Conservation (phyloP, 2,113 vertebrate species). For the Rhadina sibilatrix region DNA sequence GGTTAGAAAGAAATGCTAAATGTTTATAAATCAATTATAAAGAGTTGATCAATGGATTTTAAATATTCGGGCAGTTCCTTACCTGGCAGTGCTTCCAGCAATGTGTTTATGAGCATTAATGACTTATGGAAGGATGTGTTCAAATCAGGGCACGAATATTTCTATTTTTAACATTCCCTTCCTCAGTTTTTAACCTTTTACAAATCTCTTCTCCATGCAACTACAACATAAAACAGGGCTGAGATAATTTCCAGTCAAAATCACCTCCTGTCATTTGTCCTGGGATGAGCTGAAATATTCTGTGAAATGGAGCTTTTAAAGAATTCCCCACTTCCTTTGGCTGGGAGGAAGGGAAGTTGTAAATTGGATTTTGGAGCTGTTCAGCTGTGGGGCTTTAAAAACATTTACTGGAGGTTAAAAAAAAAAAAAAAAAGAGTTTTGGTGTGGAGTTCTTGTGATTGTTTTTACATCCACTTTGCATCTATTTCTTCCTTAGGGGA, state of each 20-base stretch:
- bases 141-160: background rate
- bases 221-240: background rate
- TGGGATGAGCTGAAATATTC: background rate
- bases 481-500: background rate
- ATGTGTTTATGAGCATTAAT: background rate
- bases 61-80: background rate
- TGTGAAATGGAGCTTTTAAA: conserved; percentile 7
- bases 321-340: conserved; percentile 28
- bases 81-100: background rate
- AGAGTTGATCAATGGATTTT: background rate
- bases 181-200: background rate
- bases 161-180: background rate
- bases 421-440: background rate
- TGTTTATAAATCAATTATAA: too few species aligned
- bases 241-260: background rate
- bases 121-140: background rate
- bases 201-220: background rate
- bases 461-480: background rate
- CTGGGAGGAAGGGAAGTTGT: conserved; percentile 48
- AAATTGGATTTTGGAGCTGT: conserved; percentile 47
- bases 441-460: background rate
- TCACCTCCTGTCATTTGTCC: background rate
- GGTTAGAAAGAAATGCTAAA: background rate
- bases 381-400: conserved; percentile 3
- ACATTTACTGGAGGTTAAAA: background rate